Base-by-base conservation (phyloP, 2,113 vertebrate genomes). In the Acrocephalus kingi region DNA sequence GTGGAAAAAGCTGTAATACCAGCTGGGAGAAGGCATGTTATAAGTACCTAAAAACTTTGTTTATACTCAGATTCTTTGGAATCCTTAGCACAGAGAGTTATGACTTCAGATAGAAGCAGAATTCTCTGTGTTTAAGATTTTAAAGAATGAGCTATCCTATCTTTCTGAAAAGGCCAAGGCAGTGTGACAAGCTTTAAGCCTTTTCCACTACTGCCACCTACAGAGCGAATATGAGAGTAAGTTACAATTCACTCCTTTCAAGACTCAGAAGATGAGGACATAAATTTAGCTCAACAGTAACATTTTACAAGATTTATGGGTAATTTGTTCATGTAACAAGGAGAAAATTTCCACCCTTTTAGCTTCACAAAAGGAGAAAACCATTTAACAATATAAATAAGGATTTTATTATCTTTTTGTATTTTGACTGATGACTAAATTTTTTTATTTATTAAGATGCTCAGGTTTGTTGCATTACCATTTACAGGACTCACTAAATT, bases 141-240 rank as follows among this genome's bases (percentile, higher is more conserved):
- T 46, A 27, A 68, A 55, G 56, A 76, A 56, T 48, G 55, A 84
- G 25, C 52, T 22, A 27, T 16, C 15, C 46, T 46, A 6, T 12
- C 11, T 12, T 59, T 46, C 37, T 43, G 58, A 52, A 58, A 77
- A 54, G 43, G 19, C 45, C 18, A 56, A 72, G 46, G 39, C 0
- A 3, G 49, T 3, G 45, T 4, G 45, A 63, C 13, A 66, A 59
- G 52, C 22, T 64, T 84, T 45, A 94, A 92, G 63, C 35, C 51
- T 89, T 90, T 90, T 82, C 33, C 73, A 43, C 77, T 94, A 89
- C 96, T 94, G 96, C 96, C 96, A 96, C 69, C 97, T 96, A 91
- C 3, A 80, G 96, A 84, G 37, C 3, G 45, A 82, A 61, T 31
- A 19, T 16, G 64, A 83, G 13, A 91, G 35, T 11, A 24, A 87